Percentiles rank a stretch among this genome's conserved stretches.
These are phyloP conservation scores for Sprattus sprattus DNA, from an alignment of 2,113 vertebrate species.

Conservation along the genomic window DNA sequence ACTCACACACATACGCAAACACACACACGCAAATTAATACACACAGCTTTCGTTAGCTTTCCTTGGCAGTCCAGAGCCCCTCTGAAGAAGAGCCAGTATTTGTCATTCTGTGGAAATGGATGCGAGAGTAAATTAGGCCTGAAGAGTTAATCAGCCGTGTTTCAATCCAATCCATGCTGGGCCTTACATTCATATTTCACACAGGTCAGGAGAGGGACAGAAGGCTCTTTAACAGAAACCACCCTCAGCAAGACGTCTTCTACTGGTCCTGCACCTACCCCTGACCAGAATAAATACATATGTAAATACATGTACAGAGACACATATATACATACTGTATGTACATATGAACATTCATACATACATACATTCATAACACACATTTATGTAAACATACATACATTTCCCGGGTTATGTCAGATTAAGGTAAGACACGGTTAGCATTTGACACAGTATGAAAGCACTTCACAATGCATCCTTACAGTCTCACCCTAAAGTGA, in stretches of 20 bases:
- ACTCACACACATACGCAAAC: background rate
- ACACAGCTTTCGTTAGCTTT: background rate
- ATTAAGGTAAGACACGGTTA: conserved; percentile 44
- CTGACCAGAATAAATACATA: background rate
- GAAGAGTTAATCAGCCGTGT: conserved; percentile 47
- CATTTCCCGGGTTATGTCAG: background rate
- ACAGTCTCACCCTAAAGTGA: conserved; percentile 57
- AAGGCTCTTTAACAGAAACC: conserved; percentile 23
- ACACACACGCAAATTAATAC: background rate
- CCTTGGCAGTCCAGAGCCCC: background rate
- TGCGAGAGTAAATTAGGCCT: conserved; percentile 46
- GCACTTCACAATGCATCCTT: conserved; percentile 54
- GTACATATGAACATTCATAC: background rate
- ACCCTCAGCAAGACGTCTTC: background rate
- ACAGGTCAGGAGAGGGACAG: conserved; percentile 18
- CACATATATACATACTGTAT: background rate
- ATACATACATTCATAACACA: background rate
- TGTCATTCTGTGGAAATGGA: conserved; percentile 34
- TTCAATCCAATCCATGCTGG: conserved; percentile 35
- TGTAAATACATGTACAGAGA: background rate
- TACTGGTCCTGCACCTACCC: background rate
- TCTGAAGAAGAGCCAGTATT: conserved; percentile 34
- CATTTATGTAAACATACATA: background rate
- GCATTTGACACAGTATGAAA: conserved; percentile 59
- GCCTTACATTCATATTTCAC: conserved; percentile 41